Percentiles rank a stretch among this genome's conserved stretches.
These are phyloP conservation scores for Ecliptopera silaceata DNA, from an alignment of 2,888 invertebrate genomes.

Conservation along the genomic window DNA sequence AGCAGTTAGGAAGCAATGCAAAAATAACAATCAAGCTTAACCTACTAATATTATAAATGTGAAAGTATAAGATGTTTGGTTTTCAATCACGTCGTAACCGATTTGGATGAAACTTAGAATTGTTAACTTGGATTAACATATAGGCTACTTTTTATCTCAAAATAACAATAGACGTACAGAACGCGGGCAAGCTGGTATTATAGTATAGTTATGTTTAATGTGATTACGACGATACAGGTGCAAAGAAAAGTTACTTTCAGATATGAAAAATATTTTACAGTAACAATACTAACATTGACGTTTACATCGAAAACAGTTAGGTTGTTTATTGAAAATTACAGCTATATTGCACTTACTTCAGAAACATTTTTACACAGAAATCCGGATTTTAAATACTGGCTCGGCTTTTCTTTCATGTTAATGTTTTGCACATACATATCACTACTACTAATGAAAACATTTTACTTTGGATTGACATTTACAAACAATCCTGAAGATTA, in stretches of 20 bases:
- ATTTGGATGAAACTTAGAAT: too few relatives aligned
- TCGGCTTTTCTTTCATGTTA: conserved; percentile 72
- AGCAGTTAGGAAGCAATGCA: conserved; percentile 70
- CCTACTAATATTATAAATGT: too few relatives aligned
- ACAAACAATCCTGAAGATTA: conserved; percentile 35
- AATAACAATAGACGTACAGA: too few relatives aligned
- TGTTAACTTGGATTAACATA: too few relatives aligned
- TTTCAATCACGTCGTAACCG: too few relatives aligned
- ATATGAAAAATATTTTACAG: conserved; percentile 26
- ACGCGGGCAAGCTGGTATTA: too few relatives aligned
- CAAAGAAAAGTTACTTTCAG: conserved; percentile 46
- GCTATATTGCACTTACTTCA: conserved; percentile 77
- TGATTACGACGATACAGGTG: conserved; percentile 43
- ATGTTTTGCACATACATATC: conserved; percentile 54
- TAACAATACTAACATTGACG: conserved; percentile 27
- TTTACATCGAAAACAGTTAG: conserved; percentile 37
- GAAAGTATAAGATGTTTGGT: too few relatives aligned
- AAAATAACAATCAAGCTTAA: conserved; percentile 62
- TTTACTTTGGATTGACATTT: conserved; percentile 49
- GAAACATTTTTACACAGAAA: conserved; percentile 71
- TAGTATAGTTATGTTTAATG: conserved; percentile 42
- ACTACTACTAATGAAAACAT: conserved; percentile 55
- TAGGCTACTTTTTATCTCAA: too few relatives aligned
- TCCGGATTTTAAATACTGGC: conserved; percentile 81
- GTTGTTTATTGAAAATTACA: conserved; percentile 60